Evolutionary conservation across 2,113 vertebrate genomes (phyloP).

Genomic region (Hassar affinis): DNA sequence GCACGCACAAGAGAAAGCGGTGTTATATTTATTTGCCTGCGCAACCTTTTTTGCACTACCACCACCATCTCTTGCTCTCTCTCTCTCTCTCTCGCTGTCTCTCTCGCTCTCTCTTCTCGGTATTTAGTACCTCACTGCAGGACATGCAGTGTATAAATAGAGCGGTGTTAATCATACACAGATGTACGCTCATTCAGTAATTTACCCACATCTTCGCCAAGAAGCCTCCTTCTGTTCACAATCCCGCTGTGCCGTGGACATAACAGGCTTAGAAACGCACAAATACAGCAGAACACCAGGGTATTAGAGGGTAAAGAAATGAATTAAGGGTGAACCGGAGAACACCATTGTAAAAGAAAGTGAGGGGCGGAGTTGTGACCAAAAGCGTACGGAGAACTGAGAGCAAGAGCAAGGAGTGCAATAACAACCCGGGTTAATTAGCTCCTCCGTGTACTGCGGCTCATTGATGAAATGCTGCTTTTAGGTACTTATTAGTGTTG

Average conservation of each 20-base stretch:
- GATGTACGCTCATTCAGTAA: neutral
- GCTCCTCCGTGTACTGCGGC: neutral
- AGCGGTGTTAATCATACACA: neutral
- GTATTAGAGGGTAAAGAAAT: neutral
- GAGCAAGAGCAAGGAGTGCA: neutral
- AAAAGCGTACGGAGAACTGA: neutral
- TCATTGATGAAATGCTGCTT: neutral
- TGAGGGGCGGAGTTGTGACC: neutral
- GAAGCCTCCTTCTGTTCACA: neutral
- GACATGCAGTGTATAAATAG: neutral
- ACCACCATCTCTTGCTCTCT: too few relatives aligned
- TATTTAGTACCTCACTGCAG: neutral
- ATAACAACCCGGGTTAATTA: neutral
- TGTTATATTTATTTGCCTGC: neutral
- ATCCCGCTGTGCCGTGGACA: neutral
- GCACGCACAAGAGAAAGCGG: neutral
- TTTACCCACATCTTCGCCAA: neutral
- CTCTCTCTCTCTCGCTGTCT: too few relatives aligned
- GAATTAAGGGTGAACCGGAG: neutral
- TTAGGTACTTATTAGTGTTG: neutral
- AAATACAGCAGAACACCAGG: neutral
- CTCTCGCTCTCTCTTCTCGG: neutral
- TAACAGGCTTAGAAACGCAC: neutral
- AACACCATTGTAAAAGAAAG: too few relatives aligned
- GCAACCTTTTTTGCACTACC: neutral